These are phyloP conservation scores for Australoheros scitulus DNA, from an alignment of 2,113 vertebrate genomes.

Conservation along the genomic window DNA sequence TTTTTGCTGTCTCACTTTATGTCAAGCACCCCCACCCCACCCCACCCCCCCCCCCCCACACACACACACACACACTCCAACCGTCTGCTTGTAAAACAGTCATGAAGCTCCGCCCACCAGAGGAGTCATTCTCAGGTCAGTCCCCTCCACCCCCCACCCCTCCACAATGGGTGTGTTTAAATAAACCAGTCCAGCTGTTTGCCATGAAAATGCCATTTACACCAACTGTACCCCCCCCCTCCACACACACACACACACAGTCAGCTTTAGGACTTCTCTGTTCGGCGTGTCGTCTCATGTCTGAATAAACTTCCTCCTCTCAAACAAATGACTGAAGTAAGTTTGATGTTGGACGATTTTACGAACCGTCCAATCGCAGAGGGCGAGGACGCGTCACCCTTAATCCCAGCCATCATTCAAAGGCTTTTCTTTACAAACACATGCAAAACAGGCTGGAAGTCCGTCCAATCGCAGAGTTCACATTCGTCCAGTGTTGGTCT, in stretches of 20 bases:
- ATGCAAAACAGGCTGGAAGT: neutral
- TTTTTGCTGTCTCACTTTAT: too few relatives aligned
- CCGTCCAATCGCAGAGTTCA: neutral
- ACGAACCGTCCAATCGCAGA: neutral
- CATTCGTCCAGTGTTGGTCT: neutral
- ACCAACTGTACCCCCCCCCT: neutral
- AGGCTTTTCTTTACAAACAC: neutral
- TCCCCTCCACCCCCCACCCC: neutral
- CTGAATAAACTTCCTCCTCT: neutral
- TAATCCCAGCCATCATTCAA: neutral
- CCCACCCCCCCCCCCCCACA: too few relatives aligned
- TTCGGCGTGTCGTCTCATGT: neutral
- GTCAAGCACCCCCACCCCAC: too few relatives aligned
- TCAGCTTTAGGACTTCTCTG: neutral
- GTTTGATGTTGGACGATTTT: neutral
- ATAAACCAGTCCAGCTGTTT: constrained; percentile 95
- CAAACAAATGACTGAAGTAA: neutral
- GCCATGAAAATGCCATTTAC: constrained; percentile 75
- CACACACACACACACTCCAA: constrained; percentile 2
- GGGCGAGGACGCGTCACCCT: neutral
- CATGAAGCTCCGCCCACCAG: constrained; percentile 32
- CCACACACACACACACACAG: neutral
- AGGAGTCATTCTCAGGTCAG: constrained; percentile 52
- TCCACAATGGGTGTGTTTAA: constrained; percentile 82
- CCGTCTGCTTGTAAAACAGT: neutral